These are phyloP conservation scores for Schizopygopsis malacanthus DNA, from an alignment of 2,797 vertebrate genomes.

Conservation along the genomic window DNA sequence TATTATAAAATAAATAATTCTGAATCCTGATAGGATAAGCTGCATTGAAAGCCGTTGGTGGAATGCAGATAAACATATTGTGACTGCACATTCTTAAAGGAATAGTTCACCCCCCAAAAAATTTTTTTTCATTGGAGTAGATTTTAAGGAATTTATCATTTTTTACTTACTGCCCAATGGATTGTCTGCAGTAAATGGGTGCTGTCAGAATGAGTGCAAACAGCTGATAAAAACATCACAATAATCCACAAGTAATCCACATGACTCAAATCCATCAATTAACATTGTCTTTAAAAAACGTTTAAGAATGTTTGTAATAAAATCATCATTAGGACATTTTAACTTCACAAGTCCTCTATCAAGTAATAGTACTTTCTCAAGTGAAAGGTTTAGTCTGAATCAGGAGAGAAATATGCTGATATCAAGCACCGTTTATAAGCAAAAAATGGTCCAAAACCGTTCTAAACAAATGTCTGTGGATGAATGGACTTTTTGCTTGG, in stretches of 20 bases:
- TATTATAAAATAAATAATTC: constrained; percentile 4
- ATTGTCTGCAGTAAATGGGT: not conserved
- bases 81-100: not conserved
- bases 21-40: not conserved
- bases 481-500: too few relatives aligned
- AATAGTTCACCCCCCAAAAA: not conserved
- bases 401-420: not conserved
- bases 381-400: not conserved
- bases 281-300: not conserved
- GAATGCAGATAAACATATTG: too few relatives aligned
- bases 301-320: not conserved
- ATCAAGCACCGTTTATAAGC: not conserved
- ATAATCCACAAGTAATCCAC: not conserved
- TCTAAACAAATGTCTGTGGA: too few relatives aligned
- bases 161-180: too few relatives aligned
- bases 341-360: not conserved
- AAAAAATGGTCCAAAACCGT: not conserved
- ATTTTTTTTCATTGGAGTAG: not conserved
- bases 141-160: too few relatives aligned
- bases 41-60: not conserved
- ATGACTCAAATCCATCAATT: not conserved
- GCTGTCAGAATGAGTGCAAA: not conserved
- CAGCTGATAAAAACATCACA: not conserved
- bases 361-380: not conserved
- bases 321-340: not conserved